Evolutionary conservation across 1,140 invertebrate species (phyloP), one percentile per base, ranked within the genome.

Genomic region (Drosophila grimshawi): DNA sequence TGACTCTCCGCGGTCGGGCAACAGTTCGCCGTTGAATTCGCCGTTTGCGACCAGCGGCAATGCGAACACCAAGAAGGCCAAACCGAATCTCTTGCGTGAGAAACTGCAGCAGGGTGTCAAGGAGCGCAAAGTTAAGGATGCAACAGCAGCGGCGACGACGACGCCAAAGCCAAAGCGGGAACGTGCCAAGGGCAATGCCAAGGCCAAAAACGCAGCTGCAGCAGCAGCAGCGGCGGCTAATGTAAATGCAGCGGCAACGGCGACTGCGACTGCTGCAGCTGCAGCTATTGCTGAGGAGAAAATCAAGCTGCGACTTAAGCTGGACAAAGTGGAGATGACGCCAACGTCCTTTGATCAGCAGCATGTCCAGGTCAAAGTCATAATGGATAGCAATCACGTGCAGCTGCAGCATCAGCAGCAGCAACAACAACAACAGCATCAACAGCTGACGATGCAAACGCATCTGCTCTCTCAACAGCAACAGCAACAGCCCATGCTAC

Each of bases 291-390:
- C 76, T 0, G 86, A 90, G 10, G 97, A 97, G 80, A 97, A 97
- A 83, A 96, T 98, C 43, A 97, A 97, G 91, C 92, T 98, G 11
- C 94, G 96, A 62, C 92, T 98, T 3, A 97, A 98, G 80, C 91
- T 98, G 46, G 97, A 97, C 75, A 97, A 97, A 86, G 95, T 94
- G 27, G 97, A 97, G 88, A 96, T 96, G 1, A 93, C 95, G 10
- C 94, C 96, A 2, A 94, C 95, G 0, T 95, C 96, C 1, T 97
- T 97, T 88, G 93, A 94, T 19, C 93, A 93, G 61, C 92, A 94
- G 63, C 86, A 92, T 45, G 2, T 49, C 10, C 41, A 73, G 56
- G 37, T 67, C 62, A 69, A 79, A 66, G 68, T 53, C 61, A 74
- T 68, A 27, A 65, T 69, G 46, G 65, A 68, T 33, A 48, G 41